phyloP scores from a whole-genome alignment of 2,113 vertebrate genomes.

The Hemiscyllium ocellatum region DNA sequence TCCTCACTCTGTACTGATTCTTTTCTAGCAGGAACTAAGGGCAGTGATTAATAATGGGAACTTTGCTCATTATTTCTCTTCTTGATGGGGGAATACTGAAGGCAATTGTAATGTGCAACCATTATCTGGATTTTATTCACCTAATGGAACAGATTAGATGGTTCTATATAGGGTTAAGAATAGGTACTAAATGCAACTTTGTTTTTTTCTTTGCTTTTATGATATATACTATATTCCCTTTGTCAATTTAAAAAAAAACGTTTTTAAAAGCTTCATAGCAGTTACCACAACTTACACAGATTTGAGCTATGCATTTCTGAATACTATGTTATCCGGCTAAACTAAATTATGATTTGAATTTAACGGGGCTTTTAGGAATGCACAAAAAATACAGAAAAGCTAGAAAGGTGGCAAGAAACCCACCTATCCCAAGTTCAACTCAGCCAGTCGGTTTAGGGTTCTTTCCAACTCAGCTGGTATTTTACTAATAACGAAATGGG shows the following conservation, averaged over 20 bases:
- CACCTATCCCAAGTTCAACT: neutral
- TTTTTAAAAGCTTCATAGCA: neutral
- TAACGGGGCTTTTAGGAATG: neutral
- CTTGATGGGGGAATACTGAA: neutral
- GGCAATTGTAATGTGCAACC: neutral
- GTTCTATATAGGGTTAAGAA: neutral
- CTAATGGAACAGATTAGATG: neutral
- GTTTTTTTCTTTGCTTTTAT: too few relatives aligned
- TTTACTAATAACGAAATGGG: too few relatives aligned
- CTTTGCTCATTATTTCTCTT: neutral
- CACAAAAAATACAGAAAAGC: too few relatives aligned
- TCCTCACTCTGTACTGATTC: neutral
- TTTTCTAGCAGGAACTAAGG: neutral
- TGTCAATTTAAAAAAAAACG: neutral
- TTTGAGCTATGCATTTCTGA: neutral
- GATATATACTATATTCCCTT: too few relatives aligned
- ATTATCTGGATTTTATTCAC: neutral
- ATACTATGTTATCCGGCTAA: neutral
- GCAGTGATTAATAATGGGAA: neutral
- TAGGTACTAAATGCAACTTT: too few relatives aligned
- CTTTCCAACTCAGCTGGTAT: too few relatives aligned
- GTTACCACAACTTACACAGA: neutral
- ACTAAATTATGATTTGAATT: neutral
- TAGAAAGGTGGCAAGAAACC: neutral
- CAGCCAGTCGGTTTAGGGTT: neutral